Evolutionary conservation across 2,797 vertebrate species (phyloP).

Genomic region (Diplodus sargus): DNA sequence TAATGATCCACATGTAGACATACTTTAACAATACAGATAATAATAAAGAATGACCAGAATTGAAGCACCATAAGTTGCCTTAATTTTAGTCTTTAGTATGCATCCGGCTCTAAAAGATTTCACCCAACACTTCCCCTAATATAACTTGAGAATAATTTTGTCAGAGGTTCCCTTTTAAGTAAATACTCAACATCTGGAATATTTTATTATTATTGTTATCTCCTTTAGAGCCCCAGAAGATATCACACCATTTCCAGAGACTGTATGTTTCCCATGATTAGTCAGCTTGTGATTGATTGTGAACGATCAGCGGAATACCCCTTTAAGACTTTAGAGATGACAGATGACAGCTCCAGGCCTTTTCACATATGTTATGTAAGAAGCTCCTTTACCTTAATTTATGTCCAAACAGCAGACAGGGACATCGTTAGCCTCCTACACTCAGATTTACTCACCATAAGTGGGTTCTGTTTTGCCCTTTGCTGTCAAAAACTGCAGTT

Average conservation of each 20-base stretch:
- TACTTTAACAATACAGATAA: not conserved
- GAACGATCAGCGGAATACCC: not conserved
- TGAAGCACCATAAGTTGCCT: not conserved
- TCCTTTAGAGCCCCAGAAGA: not conserved
- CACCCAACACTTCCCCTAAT: not conserved
- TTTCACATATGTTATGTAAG: not conserved
- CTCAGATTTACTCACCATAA: not conserved
- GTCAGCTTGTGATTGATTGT: not conserved
- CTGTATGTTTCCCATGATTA: not conserved
- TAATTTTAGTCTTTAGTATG: not conserved
- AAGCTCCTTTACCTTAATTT: not conserved
- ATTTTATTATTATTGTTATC: not conserved
- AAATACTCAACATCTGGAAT: not conserved
- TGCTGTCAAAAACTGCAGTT: too few species aligned
- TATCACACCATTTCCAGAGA: not conserved
- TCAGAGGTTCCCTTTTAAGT: not conserved
- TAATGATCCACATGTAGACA: constrained; percentile 8
- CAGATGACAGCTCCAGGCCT: not conserved
- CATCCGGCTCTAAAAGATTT: not conserved
- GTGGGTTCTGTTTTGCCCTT: not conserved
- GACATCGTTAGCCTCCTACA: not conserved
- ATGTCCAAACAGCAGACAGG: not conserved
- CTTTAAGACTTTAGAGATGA: not conserved
- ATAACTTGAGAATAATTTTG: not conserved
- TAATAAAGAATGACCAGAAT: not conserved